phyloP scores from a whole-genome alignment of 2,888 invertebrate genomes.

The Zele albiditarsus region DNA sequence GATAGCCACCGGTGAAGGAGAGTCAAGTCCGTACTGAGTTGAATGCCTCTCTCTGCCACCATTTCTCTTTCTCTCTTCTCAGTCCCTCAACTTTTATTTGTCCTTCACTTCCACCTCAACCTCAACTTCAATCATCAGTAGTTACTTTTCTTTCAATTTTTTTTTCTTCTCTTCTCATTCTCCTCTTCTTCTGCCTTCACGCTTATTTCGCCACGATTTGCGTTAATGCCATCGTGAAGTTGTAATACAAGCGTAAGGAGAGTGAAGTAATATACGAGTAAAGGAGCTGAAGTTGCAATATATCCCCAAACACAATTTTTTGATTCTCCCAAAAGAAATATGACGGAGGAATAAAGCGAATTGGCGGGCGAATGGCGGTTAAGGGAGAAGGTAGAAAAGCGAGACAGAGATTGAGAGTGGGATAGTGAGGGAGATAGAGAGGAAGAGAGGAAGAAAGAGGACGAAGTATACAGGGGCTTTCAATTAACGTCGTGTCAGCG shows the following conservation, averaged over 20 bases:
- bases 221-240: not conserved
- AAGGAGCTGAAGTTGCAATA: not conserved
- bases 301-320: not conserved
- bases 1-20: constrained; percentile 55
- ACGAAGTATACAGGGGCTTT: constrained; percentile 54
- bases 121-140: constrained; percentile 46
- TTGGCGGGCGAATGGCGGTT: not conserved
- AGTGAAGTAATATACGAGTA: not conserved
- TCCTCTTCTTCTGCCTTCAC: constrained; percentile 28
- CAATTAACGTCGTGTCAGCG: constrained; percentile 67
- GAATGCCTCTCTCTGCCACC: not conserved
- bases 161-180: constrained; percentile 31
- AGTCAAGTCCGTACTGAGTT: constrained; percentile 6
- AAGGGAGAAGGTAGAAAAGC: not conserved
- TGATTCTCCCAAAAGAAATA: not conserved
- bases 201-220: constrained; percentile 24
- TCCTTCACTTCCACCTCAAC: constrained; percentile 36
- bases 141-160: constrained; percentile 30
- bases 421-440: constrained; percentile 1
- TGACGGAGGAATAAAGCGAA: not conserved
- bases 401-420: not conserved
- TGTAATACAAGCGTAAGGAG: not conserved
- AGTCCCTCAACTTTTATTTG: constrained; percentile 30
- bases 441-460: constrained; percentile 28
- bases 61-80: constrained; percentile 37